Conservation (phyloP, 2,888 invertebrate species). For the Ormyrus thymus region DNA sequence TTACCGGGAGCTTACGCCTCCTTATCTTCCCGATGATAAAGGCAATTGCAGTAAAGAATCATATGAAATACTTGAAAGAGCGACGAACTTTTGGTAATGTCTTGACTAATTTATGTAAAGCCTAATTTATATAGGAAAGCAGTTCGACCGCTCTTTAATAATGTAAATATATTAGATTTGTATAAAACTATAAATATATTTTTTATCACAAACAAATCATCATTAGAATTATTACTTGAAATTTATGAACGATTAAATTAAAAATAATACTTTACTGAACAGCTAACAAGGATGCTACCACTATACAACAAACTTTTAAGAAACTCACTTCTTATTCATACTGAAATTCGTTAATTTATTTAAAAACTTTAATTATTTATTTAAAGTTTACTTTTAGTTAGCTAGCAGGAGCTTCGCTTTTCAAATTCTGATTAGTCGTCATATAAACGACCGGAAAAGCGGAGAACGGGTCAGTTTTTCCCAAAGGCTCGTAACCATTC, state of each 20-base stretch:
- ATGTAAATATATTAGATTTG: conserved; percentile 40
- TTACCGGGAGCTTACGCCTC: conserved; percentile 93
- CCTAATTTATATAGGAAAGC: conserved; percentile 31
- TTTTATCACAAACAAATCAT: conserved; percentile 20
- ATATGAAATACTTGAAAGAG: conserved; percentile 77
- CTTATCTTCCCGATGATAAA: conserved; percentile 80
- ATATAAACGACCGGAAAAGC: conserved; percentile 70
- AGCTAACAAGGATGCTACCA: neutral
- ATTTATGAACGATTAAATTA: neutral
- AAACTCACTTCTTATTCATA: conserved; percentile 14
- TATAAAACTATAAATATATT: conserved; percentile 28
- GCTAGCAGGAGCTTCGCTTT: conserved; percentile 16
- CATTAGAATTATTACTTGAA: too few relatives aligned
- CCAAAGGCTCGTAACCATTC: conserved; percentile 73
- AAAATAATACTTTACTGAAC: conserved; percentile 37
- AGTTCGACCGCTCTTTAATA: conserved; percentile 7
- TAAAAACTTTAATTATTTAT: conserved; percentile 2
- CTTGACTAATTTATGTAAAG: conserved; percentile 20
- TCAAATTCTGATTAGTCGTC: conserved; percentile 49
- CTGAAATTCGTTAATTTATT: conserved; percentile 21
- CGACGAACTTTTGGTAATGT: conserved; percentile 77
- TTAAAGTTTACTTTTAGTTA: conserved; percentile 32
- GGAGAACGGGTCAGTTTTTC: conserved; percentile 69
- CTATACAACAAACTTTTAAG: neutral
- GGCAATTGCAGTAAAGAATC: conserved; percentile 79